These are phyloP conservation scores for Neodiprion virginianus DNA, from an alignment of 1,140 invertebrate species.

Conservation along the genomic window DNA sequence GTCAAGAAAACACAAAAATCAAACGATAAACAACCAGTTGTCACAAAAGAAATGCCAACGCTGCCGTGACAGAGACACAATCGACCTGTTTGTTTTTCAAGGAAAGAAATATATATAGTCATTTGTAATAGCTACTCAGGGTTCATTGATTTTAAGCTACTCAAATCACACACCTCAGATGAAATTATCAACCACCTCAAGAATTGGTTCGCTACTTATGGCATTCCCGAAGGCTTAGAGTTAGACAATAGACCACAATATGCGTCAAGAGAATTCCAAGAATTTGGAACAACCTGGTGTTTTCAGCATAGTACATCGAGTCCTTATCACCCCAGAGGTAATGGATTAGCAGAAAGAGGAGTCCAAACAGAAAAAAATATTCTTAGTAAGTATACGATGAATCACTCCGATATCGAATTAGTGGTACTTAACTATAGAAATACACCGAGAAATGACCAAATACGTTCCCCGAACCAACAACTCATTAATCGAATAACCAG, in stretches of 20 bases:
- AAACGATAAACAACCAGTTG: slow-evolving; percentile 16
- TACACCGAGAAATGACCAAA: too few species aligned
- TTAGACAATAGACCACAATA: slow-evolving; percentile 28
- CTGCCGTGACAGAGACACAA: neutral
- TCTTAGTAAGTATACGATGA: neutral
- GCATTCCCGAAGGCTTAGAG: slow-evolving; percentile 28
- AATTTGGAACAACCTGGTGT: slow-evolving; percentile 5
- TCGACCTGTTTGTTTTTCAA: slow-evolving; percentile 12
- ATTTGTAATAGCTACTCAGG: slow-evolving; percentile 12
- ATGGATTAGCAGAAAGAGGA: slow-evolving; percentile 25
- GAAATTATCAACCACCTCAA: neutral
- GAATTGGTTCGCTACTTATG: slow-evolving; percentile 22
- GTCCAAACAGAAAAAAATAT: slow-evolving; percentile 16
- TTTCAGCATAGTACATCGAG: slow-evolving; percentile 13
- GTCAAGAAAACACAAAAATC: slow-evolving; percentile 10
- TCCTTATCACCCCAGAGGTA: slow-evolving; percentile 25
- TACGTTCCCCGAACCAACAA: too few species aligned
- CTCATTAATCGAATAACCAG: too few species aligned
- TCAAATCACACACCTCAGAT: slow-evolving; percentile 2
- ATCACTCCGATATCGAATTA: neutral
- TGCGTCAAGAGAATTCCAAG: neutral
- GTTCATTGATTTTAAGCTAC: slow-evolving; percentile 1
- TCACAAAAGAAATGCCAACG: neutral
- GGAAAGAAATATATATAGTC: neutral
- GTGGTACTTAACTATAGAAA: too few species aligned